Evolutionary conservation across 2,888 invertebrate species (phyloP), one percentile per base, ranked within the genome.

Genomic region (Lycia hirtaria): DNA sequence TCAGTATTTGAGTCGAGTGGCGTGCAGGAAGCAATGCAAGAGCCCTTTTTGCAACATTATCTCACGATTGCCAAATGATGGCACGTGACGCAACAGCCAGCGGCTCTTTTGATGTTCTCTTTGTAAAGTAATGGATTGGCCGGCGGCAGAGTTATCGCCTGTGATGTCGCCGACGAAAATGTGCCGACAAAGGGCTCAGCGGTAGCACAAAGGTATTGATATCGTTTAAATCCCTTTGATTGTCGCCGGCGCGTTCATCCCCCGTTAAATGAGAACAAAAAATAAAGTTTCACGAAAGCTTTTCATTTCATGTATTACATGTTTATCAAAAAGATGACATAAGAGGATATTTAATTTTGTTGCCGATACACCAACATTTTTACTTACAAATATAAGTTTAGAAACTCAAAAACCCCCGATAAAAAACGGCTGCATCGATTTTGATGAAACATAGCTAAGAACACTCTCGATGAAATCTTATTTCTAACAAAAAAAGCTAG

Each of bases 161-260:
- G 65, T 83, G 82, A 81, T 79, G 81, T 82, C 68, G 77, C 82
- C 81, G 81, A 74, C 67, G 71, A 75, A 74, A 78, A 74, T 67
- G 72, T 62, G 77, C 88, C 87, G 86, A 87, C 88, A 88, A 88
- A 87, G 83, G 75, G 77, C 75, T 66, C 68, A 72, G 82, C 88
- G 82, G 89, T 87, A 87, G 88, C 88, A 83, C 78, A 84, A 84
- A 84, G 83, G 87, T 81, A 88, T 87, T 87, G 89, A 88, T 88
- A 89, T 85, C 83, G 85, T 85, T 87, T 83, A 83, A 85, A 87
- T 86, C 84, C 84, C 85, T 89, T 88, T 88, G 84, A 88, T 76
- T 65, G 67, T 67, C 62, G 74, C 86, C 87, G 87, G 69, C 76
- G 68, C 76, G 69, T 72, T 75, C 65, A 78, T 81, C 78, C 83